Base-by-base conservation (phyloP, 1,140 invertebrate genomes). In the Triops cancriformis region DNA sequence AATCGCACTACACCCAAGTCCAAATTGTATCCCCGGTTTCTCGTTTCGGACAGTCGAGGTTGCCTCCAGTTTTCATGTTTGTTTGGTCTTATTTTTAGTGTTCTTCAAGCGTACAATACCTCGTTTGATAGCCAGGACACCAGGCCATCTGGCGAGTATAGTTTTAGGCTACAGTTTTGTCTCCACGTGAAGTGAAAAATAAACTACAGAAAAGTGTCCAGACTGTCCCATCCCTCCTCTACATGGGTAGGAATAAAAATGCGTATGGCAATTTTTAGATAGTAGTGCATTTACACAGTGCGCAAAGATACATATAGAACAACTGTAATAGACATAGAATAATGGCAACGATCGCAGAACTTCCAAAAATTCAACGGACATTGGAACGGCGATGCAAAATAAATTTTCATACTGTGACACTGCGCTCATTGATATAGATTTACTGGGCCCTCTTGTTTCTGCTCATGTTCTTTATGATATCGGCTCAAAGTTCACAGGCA, bases 401-500 rank as follows among this genome's bases (percentile, higher is more conserved):
- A 64, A 64, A 64, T 23, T 23, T 64, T 64, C 5, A 64, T 64
- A 10, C 10, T 12, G 18, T 23, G 23, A 64, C 18, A 64, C 51
- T 64, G 18, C 51, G 14, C 51, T 64, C 51, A 64, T 1, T 64
- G 18, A 64, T 64, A 64, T 64, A 64, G 14, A n/a, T 64, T n/a
- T 64, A 64, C 10, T 64, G 51, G 14, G 51, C n/a, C 51, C 51
- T 64, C 51, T 23, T 64, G 51, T 64, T 64, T 64, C 51, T 64
- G 18, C 51, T 64, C 51, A 64, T 64, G 51, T 64, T 64, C 51
- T 64, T 14, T 64, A n/a, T 64, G 51, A 64, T 64, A 64, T 12
- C 51, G 51, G 51, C 51, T 64, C 51, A 23, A 64, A 64, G 51
- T 64, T 64, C 51, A 64, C 51, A 64, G 51, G 51, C 51, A 64